Conservation (phyloP, 2,888 invertebrate genomes). For the Portevinia maculata region DNA sequence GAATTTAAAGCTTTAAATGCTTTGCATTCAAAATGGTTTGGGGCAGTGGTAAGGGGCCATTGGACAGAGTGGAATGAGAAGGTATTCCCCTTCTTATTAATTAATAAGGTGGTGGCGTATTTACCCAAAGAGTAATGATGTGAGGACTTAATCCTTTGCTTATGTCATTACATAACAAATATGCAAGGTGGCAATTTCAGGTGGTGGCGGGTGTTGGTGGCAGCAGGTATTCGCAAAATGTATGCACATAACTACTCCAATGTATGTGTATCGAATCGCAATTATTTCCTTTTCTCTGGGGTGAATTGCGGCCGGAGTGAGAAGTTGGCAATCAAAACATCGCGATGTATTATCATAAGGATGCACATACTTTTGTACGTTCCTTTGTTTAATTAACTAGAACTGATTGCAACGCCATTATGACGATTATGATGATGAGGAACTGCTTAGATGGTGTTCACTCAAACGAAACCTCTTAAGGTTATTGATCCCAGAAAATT, state of each 20-base stretch:
- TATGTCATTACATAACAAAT: constrained; percentile 70
- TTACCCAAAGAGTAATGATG: constrained; percentile 47
- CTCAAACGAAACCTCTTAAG: constrained; percentile 46
- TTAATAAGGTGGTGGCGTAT: constrained; percentile 70
- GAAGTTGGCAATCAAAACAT: constrained; percentile 63
- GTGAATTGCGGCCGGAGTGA: constrained; percentile 24
- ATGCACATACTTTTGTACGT: constrained; percentile 64
- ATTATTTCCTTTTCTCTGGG: constrained; percentile 58
- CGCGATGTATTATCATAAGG: constrained; percentile 67
- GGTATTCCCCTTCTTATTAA: constrained; percentile 58
- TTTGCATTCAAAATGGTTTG: not conserved
- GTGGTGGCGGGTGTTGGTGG: constrained; percentile 38
- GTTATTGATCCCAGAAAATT: constrained; percentile 63
- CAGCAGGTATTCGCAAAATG: constrained; percentile 65
- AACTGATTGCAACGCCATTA: constrained; percentile 65
- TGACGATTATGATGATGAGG: constrained; percentile 36
- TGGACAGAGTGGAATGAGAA: not conserved
- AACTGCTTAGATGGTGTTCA: constrained; percentile 43
- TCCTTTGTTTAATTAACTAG: constrained; percentile 72
- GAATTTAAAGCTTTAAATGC: constrained; percentile 39
- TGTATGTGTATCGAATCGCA: constrained; percentile 70
- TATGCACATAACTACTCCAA: constrained; percentile 40
- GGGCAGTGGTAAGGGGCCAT: not conserved
- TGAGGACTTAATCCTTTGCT: constrained; percentile 67
- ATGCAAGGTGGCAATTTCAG: constrained; percentile 36